Conservation (phyloP, 1,140 invertebrate species). For the Lepidurus packardi region DNA sequence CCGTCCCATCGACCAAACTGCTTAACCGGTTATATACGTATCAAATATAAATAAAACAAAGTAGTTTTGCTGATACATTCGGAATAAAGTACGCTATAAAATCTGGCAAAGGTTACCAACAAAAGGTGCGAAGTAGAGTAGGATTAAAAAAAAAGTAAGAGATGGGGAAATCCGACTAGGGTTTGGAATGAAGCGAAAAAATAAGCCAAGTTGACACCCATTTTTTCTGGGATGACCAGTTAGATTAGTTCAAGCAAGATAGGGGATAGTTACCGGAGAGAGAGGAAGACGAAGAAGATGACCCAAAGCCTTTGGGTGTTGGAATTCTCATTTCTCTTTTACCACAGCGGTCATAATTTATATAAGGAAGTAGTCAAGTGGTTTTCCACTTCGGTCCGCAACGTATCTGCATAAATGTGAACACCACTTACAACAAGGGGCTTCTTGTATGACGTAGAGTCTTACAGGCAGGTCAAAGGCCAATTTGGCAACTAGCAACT, state of each 20-base stretch:
- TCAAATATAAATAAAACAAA: no score
- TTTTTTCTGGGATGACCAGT: not conserved
- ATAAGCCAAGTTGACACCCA: no score
- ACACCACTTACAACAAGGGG: not conserved
- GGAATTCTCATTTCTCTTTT: conserved; percentile 15
- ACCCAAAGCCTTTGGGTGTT: conserved; percentile 21
- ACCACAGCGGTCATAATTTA: not conserved
- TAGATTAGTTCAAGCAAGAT: not conserved
- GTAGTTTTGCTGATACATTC: no score
- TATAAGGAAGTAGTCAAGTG: not conserved
- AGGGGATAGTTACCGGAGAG: not conserved
- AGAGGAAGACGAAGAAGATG: not conserved
- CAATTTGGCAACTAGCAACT: not conserved
- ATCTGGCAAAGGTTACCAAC: no score
- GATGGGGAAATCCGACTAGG: no score
- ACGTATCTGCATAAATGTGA: conserved; percentile 1
- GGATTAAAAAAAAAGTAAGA: no score
- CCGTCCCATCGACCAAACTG: not conserved
- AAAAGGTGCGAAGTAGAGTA: no score
- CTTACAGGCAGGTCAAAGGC: conserved; percentile 9
- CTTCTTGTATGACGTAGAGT: not conserved
- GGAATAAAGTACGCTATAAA: no score
- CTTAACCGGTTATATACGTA: not conserved
- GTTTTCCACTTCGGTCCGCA: not conserved
- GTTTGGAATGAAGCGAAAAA: no score